A percentile compares a stretch with the other conserved stretches of the same genome.
Evolutionary conservation across 2,888 invertebrate species (phyloP).

Genomic region (Alentia gelatinosa): DNA sequence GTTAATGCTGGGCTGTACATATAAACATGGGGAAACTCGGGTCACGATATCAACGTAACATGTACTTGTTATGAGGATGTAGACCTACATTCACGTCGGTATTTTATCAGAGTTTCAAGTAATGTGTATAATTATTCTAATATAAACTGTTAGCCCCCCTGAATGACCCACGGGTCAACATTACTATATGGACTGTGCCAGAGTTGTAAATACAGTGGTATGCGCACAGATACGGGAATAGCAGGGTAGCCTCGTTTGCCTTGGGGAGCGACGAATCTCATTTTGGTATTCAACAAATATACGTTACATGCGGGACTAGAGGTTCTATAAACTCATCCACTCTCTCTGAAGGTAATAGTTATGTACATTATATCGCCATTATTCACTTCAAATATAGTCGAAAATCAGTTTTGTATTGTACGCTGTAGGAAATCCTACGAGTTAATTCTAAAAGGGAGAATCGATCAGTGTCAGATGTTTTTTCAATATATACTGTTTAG

Average conservation of each 20-base stretch:
- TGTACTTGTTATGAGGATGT: neutral
- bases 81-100: neutral
- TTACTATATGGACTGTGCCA: neutral
- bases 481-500: too few species aligned
- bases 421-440: too few species aligned
- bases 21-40: neutral
- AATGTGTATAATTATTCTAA: neutral
- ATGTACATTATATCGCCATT: neutral
- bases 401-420: too few species aligned
- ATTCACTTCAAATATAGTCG: too few species aligned
- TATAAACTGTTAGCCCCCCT: neutral
- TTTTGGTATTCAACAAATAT: neutral
- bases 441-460: too few species aligned
- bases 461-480: too few species aligned
- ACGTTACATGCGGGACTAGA: neutral
- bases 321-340: neutral
- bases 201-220: neutral
- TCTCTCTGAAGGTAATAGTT: neutral
- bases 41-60: neutral
- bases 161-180: neutral
- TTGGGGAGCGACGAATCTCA: neutral
- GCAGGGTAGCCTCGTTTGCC: neutral
- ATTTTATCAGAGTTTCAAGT: too few species aligned
- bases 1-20: neutral
- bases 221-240: neutral